Evolutionary conservation across 2,113 vertebrate species (phyloP), one percentile per base, ranked within the genome.

Genomic region (Felis chaus): DNA sequence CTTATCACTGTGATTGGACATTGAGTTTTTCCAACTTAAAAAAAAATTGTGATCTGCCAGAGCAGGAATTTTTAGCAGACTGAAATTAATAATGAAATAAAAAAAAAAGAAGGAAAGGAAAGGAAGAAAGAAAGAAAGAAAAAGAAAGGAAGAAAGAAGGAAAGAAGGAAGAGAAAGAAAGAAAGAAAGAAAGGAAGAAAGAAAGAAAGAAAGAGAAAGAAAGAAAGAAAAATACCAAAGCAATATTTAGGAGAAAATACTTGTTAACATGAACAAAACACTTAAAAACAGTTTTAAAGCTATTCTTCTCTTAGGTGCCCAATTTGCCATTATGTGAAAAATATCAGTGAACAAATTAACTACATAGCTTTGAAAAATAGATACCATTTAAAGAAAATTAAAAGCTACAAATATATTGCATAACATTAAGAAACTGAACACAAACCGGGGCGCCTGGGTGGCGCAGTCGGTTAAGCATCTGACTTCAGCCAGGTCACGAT

Each of bases 351-450:
- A 50, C 27, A 86, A 63, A 80, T 87, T 69, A 91, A 45, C 48
- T 84, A n/a, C 66, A 16, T 95, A 80, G 27, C 33, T 95, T 79
- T 92, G 33, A 92, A 92, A 95, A 81, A 73, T 57, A 86, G 39
- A 63, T 81, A 65, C 21, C 36, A 63, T 65, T 73, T 83, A 0
- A 8, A 10, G 78, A 83, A 87, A 65, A 65, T 65, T 81, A 19
- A 85, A 91, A 50, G 69, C 27, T 65, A 81, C 1, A 80, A 53
- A 92, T 63, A 92, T 21, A 63, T 39, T 65, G 57, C 7, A 15
- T 63, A 69, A 73, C 50, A 33, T 71, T 12, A 87, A 71, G 71
- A 78, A 87, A 81, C 21, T 65, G 31, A 80, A 73, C 53, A 80
- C n/a, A 92, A 92, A 91, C 50, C 80, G n/a, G n/a, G n/a, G n/a